phyloP scores from a whole-genome alignment of 2,888 invertebrate genomes.

The Phengaris arion region DNA sequence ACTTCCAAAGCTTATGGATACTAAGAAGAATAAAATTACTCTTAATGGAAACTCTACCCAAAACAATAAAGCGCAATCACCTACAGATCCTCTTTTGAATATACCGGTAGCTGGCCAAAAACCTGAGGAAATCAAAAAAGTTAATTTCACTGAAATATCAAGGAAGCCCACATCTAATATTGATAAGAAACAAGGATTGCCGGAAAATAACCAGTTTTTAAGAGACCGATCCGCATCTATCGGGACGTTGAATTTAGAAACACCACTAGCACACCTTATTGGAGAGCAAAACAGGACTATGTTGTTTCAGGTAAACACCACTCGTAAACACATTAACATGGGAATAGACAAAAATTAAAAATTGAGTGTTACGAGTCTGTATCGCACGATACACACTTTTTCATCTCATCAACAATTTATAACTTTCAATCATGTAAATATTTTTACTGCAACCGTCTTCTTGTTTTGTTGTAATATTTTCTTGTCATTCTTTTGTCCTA shows the following conservation, averaged over 20 bases:
- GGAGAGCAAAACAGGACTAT: slow-evolving; percentile 93
- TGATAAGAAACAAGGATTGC: slow-evolving; percentile 45
- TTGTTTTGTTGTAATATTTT: too few species aligned
- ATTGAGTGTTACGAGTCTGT: too few species aligned
- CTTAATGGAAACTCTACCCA: neutral
- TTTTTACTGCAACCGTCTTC: too few species aligned
- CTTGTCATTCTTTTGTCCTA: slow-evolving; percentile 49
- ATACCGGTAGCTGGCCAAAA: slow-evolving; percentile 34
- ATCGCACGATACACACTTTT: too few species aligned
- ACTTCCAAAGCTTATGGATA: slow-evolving; percentile 29
- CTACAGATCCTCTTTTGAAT: slow-evolving; percentile 40
- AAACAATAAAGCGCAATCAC: slow-evolving; percentile 33
- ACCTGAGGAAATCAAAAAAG: slow-evolving; percentile 34
- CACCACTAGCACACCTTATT: slow-evolving; percentile 68
- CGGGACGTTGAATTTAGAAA: slow-evolving; percentile 75
- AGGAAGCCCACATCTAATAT: slow-evolving; percentile 40
- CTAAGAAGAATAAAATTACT: slow-evolving; percentile 37
- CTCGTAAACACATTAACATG: too few species aligned
- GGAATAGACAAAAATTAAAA: too few species aligned
- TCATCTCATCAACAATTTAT: too few species aligned
- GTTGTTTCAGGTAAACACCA: slow-evolving; percentile 86
- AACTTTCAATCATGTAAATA: too few species aligned
- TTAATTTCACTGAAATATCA: slow-evolving; percentile 58
- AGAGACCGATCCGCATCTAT: slow-evolving; percentile 82
- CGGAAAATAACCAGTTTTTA: slow-evolving; percentile 67